A percentile compares a stretch with the other conserved stretches of the same genome.
Conservation (phyloP, 2,888 invertebrate species). For the Homarus gammarus region DNA sequence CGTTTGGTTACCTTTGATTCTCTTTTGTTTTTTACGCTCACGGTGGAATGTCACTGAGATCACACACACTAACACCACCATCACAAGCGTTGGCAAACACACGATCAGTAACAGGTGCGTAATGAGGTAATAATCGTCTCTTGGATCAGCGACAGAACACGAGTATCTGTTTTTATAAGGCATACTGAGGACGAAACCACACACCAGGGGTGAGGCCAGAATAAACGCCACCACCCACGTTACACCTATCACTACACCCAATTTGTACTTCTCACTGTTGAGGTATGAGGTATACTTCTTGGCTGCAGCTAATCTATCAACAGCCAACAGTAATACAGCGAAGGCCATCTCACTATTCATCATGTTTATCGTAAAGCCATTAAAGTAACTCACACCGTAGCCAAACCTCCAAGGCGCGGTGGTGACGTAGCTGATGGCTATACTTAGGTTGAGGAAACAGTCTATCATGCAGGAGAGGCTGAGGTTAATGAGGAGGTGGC, state of each 20-base stretch:
- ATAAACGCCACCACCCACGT: slow-evolving; percentile 76
- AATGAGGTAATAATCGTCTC: slow-evolving; percentile 76
- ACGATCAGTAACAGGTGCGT: slow-evolving; percentile 76
- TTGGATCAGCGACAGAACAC: slow-evolving; percentile 76
- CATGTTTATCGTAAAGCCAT: slow-evolving; percentile 76
- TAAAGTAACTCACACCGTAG: slow-evolving; percentile 75
- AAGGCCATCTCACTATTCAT: slow-evolving; percentile 76
- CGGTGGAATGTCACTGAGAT: slow-evolving; percentile 63
- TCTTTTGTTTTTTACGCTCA: slow-evolving; percentile 75
- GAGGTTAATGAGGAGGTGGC: slow-evolving; percentile 76
- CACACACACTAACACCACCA: slow-evolving; percentile 73
- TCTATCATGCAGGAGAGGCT: slow-evolving; percentile 76
- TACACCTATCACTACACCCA: slow-evolving; percentile 72
- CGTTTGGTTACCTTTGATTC: slow-evolving; percentile 74
- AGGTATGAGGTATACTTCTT: slow-evolving; percentile 70
- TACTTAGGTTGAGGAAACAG: slow-evolving; percentile 76
- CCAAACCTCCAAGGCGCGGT: slow-evolving; percentile 77
- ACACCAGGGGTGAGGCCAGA: slow-evolving; percentile 76
- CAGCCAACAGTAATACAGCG: slow-evolving; percentile 75
- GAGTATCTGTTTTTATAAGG: slow-evolving; percentile 77
- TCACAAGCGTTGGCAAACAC: slow-evolving; percentile 72
- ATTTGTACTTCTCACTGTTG: slow-evolving; percentile 71
- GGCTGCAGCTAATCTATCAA: slow-evolving; percentile 76
- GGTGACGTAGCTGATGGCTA: slow-evolving; percentile 75
- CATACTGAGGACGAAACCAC: slow-evolving; percentile 75